phyloP scores from a whole-genome alignment of 2,797 vertebrate genomes.

The Mallotus villosus region DNA sequence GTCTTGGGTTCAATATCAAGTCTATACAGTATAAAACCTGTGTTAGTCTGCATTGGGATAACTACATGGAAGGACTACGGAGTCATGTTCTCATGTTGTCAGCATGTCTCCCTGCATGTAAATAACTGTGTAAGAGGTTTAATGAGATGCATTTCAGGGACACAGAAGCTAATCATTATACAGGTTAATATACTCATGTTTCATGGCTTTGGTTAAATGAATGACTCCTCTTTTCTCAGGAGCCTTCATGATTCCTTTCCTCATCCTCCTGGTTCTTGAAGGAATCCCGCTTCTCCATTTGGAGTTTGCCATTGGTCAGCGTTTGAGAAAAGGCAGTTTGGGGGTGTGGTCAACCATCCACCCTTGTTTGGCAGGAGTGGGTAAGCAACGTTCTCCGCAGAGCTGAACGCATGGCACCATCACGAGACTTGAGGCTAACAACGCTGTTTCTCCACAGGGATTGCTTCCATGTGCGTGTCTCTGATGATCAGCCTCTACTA shows the following conservation, averaged over 20 bases:
- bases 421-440: no score
- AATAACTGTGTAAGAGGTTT: background rate
- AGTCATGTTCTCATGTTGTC: no score
- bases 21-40: background rate
- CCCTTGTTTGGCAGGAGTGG: conserved; percentile 83
- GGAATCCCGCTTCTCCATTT: conserved; percentile 85
- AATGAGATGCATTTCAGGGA: background rate
- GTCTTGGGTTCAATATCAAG: background rate
- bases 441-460: conserved; percentile 64
- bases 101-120: background rate
- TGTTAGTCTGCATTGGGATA: conserved; percentile 1
- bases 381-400: conserved; percentile 61
- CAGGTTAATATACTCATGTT: background rate
- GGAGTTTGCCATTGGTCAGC: conserved; percentile 90
- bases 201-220: background rate
- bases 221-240: conserved; percentile 62
- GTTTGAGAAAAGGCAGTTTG: conserved; percentile 82
- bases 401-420: no score
- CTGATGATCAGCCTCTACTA: conserved; percentile 87
- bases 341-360: conserved; percentile 84
- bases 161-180: background rate
- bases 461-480: conserved; percentile 86
- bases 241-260: conserved; percentile 92
- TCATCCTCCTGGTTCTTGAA: conserved; percentile 88
- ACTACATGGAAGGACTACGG: background rate